Base-by-base conservation (phyloP, 2,113 vertebrate genomes). In the Psephotus haematonotus region DNA sequence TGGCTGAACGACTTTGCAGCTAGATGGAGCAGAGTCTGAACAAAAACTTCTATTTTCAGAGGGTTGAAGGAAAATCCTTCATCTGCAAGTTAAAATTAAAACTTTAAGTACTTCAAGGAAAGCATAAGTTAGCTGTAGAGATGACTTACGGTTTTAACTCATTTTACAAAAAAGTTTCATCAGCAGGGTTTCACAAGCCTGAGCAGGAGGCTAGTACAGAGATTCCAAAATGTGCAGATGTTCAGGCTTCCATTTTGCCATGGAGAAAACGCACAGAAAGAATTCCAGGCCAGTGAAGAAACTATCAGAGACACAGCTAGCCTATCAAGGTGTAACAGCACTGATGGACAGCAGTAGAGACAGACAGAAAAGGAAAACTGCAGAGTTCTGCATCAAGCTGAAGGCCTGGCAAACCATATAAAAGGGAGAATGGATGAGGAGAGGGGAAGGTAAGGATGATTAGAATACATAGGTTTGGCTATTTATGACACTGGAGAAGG, bases 1-100 rank as follows among this genome's bases (percentile, higher is more conserved):
- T 99, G 99, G 97, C 99, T 99, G 97, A 99, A 99, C 35, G 99
- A 99, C 84, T 99, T 99, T 63, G 99, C 98, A 29, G 99, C 99
- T 95, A 99, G 97, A 81, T 99, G 98, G 44, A 99, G 99, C 52
- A 99, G 97, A 47, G 99, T 99, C 97, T 99, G 99, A 93, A 99
- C 98, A 95, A 99, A 99, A 72, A 99, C 99, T 25, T 99, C 99
- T 91, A 99, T 99, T 98, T 99, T 99, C 97, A 99, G 95, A 11
- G 99, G 99, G 95, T 99, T 99, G 98, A 99, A 99, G 82, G 98
- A 98, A 97, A 99, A 99, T 13, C 99, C 99, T 97, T 99, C 99
- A 88, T 99, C 99, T 99, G 98, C 77, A 97, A 98, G 80, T 91
- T 90, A 87, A 44, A 92, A 44, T 69, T 84, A 41, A 93, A 91